Percentiles rank a stretch among this genome's conserved stretches.
Evolutionary conservation across 23 tunicate species (phyloP).

Genomic region (Ciona savignyi): DNA sequence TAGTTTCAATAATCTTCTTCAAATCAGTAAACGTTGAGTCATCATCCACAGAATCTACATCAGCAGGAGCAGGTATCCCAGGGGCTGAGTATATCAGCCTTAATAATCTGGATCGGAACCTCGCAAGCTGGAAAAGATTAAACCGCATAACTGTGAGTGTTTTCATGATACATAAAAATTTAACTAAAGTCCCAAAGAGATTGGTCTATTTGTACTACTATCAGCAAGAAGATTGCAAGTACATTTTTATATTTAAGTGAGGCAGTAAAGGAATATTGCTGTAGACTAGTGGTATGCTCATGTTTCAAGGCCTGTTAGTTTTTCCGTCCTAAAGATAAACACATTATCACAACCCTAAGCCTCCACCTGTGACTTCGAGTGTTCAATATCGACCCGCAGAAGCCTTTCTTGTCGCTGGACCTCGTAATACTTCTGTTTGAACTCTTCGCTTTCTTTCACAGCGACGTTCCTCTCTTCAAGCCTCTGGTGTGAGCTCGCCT

Average conservation of each 20-base stretch:
- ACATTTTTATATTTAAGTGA: no score
- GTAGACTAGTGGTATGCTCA: no score
- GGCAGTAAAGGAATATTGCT: no score
- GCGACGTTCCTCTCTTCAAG: conserved; percentile 15
- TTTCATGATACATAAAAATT: no score
- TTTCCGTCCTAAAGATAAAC: no score
- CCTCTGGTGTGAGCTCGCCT: conserved; percentile 12
- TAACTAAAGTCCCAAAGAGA: no score
- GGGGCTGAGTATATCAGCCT: conserved; percentile 44
- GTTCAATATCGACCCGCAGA: conserved; percentile 72
- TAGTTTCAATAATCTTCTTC: conserved; percentile 36
- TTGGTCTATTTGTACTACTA: no score
- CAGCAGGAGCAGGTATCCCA: conserved; percentile 56
- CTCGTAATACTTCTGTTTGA: conserved; percentile 48
- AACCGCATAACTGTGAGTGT: no score
- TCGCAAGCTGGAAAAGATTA: conserved; percentile 20
- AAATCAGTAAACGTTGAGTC: conserved; percentile 27
- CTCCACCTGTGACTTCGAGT: conserved; percentile 32
- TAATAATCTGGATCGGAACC: conserved; percentile 45
- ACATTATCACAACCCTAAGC: background rate
- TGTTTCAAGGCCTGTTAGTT: no score
- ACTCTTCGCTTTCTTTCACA: conserved; percentile 25
- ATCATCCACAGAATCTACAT: conserved; percentile 43
- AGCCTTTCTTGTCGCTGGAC: conserved; percentile 65
- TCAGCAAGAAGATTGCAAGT: no score